Evolutionary conservation across 2,797 vertebrate genomes (phyloP).

Genomic region (Darevskia mixta): DNA sequence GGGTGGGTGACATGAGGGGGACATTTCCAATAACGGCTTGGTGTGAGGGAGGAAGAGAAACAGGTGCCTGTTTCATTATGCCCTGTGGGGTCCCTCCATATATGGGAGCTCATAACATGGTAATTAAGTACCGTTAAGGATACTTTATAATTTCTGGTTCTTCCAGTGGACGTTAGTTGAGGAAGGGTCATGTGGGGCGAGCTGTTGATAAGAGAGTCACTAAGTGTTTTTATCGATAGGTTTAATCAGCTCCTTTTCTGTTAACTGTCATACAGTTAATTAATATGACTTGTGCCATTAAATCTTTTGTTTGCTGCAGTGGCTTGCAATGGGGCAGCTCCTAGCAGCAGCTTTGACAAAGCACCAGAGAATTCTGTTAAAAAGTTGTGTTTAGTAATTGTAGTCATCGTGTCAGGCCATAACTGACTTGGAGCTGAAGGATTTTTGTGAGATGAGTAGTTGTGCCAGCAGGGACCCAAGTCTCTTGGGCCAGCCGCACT

Average conservation of each 20-base stretch:
- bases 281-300: conserved; percentile 82
- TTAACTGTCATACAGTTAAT: conserved; percentile 71
- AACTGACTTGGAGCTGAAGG: conserved; percentile 88
- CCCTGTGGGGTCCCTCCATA: background rate
- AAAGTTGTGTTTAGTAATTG: conserved; percentile 86
- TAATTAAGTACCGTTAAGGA: background rate
- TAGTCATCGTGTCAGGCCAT: conserved; percentile 85
- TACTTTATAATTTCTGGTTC: background rate
- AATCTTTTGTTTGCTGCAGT: conserved; percentile 83
- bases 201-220: conserved; percentile 41
- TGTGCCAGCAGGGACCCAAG: conserved; percentile 87
- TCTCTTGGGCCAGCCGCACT: conserved; percentile 87
- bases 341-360: conserved; percentile 89
- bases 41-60: background rate
- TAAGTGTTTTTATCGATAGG: conserved; percentile 62
- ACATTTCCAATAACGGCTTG: background rate
- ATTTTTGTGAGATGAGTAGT: conserved; percentile 88
- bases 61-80: background rate
- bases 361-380: conserved; percentile 92
- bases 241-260: conserved; percentile 58
- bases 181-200: background rate
- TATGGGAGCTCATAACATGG: conserved; percentile 2
- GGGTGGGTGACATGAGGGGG: background rate
- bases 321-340: conserved; percentile 79
- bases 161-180: background rate